These are phyloP conservation scores for Drosophila ironensis DNA, from an alignment of 1,140 invertebrate species.

Conservation along the genomic window DNA sequence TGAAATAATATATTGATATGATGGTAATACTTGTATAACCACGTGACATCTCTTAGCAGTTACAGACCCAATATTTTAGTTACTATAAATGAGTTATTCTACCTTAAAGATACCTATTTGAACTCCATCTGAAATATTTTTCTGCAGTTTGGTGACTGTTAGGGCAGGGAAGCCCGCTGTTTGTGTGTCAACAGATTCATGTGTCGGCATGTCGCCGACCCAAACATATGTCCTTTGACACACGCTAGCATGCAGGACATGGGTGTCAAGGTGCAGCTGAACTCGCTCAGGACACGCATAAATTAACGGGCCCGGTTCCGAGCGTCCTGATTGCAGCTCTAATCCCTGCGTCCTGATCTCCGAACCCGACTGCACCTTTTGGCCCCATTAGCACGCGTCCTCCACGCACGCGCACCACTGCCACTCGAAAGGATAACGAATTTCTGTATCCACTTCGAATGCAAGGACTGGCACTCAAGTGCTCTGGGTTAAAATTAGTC, in stretches of 20 bases:
- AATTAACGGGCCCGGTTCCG: conserved; percentile 49
- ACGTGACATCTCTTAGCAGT: too few relatives aligned
- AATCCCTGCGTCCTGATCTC: conserved; percentile 36
- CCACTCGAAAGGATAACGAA: conserved; percentile 59
- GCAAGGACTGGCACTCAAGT: conserved; percentile 50
- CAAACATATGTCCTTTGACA: conserved; percentile 72
- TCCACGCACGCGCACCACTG: conserved; percentile 50
- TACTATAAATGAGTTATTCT: too few relatives aligned
- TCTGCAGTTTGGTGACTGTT: too few relatives aligned
- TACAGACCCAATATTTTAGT: too few relatives aligned
- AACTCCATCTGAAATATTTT: too few relatives aligned
- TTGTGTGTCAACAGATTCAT: conserved; percentile 76
- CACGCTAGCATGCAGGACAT: conserved; percentile 17
- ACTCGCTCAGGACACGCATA: conserved; percentile 65
- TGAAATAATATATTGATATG: too few relatives aligned
- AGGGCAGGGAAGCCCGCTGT: too few relatives aligned
- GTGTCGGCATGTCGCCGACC: conserved; percentile 67
- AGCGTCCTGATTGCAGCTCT: conserved; percentile 41
- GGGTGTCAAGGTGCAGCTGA: conserved; percentile 57
- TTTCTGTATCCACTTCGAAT: conserved; percentile 8
- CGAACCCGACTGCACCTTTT: conserved; percentile 59
- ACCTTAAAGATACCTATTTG: too few relatives aligned
- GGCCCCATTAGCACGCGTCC: conserved; percentile 77
- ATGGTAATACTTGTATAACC: too few relatives aligned
- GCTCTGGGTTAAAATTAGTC: conserved; percentile 76